These are phyloP conservation scores for Eilema caniola DNA, from an alignment of 2,888 invertebrate genomes.

Conservation along the genomic window DNA sequence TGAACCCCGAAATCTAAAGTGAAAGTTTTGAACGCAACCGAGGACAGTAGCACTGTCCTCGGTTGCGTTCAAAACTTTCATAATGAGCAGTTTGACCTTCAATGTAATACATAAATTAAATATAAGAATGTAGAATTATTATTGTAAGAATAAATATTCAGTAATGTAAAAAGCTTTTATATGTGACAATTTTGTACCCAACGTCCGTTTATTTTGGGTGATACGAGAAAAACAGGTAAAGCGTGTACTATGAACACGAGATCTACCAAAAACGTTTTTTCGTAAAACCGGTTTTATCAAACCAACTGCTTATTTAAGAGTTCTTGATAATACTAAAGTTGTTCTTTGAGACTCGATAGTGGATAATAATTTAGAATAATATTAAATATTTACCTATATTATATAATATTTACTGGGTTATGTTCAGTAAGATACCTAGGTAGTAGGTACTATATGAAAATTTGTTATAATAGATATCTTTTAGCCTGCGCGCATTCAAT, in stretches of 20 bases:
- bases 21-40: too few species aligned
- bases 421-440: too few species aligned
- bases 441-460: too few species aligned
- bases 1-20: too few species aligned
- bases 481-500: too few species aligned
- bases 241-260: not conserved
- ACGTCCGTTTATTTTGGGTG: not conserved
- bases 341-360: not conserved
- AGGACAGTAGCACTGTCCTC: too few species aligned
- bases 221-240: slow-evolving; percentile 1
- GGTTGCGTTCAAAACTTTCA: too few species aligned
- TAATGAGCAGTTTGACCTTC: slow-evolving; percentile 2
- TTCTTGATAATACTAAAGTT: not conserved
- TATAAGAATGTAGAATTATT: not conserved
- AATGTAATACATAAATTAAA: not conserved
- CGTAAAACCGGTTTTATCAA: not conserved
- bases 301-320: not conserved
- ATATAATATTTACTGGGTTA: too few species aligned
- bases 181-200: not conserved
- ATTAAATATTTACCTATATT: too few species aligned
- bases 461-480: too few species aligned
- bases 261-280: not conserved
- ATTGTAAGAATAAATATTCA: not conserved
- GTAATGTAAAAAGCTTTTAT: not conserved
- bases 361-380: not conserved